Base-by-base conservation (phyloP, 2,113 vertebrate species). In the Centropus unirufus region DNA sequence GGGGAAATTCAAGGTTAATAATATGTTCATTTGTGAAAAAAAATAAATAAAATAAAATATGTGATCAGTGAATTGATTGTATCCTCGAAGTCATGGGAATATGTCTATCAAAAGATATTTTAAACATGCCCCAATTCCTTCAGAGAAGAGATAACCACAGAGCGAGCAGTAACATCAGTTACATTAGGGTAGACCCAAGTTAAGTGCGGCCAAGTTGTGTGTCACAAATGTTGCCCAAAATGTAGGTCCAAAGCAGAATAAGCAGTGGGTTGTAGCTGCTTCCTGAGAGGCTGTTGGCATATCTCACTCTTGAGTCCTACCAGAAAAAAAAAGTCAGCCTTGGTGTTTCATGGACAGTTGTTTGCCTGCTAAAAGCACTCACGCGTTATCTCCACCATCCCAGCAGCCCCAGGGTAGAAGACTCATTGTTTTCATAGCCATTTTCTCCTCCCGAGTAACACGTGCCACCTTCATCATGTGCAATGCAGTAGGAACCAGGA, bases 191-290 rank as follows among this genome's bases (percentile, higher is more conserved):
- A 34, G 49, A 21, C 16, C 54, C 2, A 6, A 46, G 63, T 36
- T 54, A 62, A 26, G n/a, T 16, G 52, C 24, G 23, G 12, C 30
- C 34, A 15, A 8, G 21, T 5, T 80, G 64, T 32, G 12, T 42
- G 18, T 49, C 3, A 1, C 11, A 17, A 32, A 3, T 49, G 32
- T 54, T 23, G 3, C 57, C 27, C 3, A 2, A 15, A 30, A 8
- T 29, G 15, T 27, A 5, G n/a, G 78, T 32, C 49, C 55, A 7
- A 18, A 55, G 59, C 59, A 61, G 59, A 61, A 52, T 32, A 61
- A 72, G 47, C 52, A 9, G 52, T 36, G 63, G 34, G 32, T 68
- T 69, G 49, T 12, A 17, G 5, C 22, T 52, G 22, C 64, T 77
- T 30, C 69, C 68, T 34, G n/a, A 10, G 0, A 26, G 59, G 64